phyloP scores from a whole-genome alignment of 1,140 invertebrate genomes.

The Brachionus rotundiformis region DNA sequence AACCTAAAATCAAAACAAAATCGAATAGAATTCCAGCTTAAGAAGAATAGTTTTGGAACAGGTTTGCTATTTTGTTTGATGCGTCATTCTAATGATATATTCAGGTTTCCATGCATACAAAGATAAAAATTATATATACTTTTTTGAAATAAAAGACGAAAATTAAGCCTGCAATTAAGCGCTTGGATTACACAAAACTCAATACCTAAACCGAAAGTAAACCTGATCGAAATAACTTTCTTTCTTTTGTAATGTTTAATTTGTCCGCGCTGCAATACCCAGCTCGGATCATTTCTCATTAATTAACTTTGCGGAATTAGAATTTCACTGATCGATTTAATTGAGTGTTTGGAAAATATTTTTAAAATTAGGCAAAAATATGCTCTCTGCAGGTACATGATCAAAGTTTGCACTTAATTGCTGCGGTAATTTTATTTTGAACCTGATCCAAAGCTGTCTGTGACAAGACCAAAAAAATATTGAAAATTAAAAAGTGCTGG shows the following conservation, averaged over 20 bases:
- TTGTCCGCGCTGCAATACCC: not conserved
- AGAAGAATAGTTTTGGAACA: not conserved
- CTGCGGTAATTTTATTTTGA: too few relatives aligned
- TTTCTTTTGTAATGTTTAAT: conserved; percentile 21
- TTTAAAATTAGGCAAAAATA: not conserved
- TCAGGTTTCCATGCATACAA: conserved; percentile 18
- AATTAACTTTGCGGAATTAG: conserved; percentile 33
- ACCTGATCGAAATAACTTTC: not conserved
- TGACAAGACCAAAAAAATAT: too few relatives aligned
- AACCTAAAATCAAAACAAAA: not conserved
- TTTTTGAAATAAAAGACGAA: conserved; percentile 17
- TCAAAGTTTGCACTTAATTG: not conserved
- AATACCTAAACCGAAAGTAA: not conserved
- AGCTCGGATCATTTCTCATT: not conserved
- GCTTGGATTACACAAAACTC: not conserved
- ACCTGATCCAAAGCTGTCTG: too few relatives aligned
- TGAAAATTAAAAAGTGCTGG: too few relatives aligned
- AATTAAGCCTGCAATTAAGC: not conserved
- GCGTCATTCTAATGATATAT: not conserved
- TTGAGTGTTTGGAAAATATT: conserved; percentile 43
- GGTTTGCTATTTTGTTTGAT: conserved; percentile 25
- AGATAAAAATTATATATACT: not conserved
- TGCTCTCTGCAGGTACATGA: conserved; percentile 1
- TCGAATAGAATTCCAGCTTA: not conserved
- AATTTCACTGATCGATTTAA: not conserved